A percentile compares a stretch with the other conserved stretches of the same genome.
These are phyloP conservation scores for Eudyptes chrysolophus DNA, from an alignment of 2,113 vertebrate genomes.

Conservation along the genomic window DNA sequence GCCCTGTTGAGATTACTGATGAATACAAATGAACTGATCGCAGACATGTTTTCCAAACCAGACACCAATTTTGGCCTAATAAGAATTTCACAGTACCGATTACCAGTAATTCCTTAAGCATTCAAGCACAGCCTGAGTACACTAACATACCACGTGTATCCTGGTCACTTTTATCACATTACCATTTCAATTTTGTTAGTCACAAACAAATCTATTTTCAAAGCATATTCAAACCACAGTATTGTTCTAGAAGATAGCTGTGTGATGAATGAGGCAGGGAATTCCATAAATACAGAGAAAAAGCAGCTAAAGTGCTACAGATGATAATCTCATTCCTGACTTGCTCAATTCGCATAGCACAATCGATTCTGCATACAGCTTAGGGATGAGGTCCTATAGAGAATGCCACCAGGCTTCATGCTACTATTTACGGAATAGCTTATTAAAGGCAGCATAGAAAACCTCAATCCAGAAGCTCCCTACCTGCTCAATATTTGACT, in stretches of 20 bases:
- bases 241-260: neutral
- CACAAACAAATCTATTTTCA: neutral
- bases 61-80: neutral
- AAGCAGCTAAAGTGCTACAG: neutral
- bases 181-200: neutral
- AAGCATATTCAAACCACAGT: neutral
- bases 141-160: rapidly evolving
- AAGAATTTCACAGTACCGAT: neutral
- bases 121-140: neutral
- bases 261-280: neutral
- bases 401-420: neutral
- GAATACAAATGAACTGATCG: neutral
- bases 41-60: neutral
- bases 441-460: neutral
- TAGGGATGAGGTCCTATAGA: neutral
- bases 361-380: rapidly evolving
- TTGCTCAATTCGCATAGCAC: neutral
- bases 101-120: neutral
- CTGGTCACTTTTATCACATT: neutral
- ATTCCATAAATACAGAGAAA: neutral
- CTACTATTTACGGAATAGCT: neutral
- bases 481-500: neutral
- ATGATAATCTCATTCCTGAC: neutral
- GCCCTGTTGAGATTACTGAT: neutral
- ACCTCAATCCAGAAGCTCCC: neutral